Base-by-base conservation (phyloP, 1,140 invertebrate species). In the Harpegnathos saltator region DNA sequence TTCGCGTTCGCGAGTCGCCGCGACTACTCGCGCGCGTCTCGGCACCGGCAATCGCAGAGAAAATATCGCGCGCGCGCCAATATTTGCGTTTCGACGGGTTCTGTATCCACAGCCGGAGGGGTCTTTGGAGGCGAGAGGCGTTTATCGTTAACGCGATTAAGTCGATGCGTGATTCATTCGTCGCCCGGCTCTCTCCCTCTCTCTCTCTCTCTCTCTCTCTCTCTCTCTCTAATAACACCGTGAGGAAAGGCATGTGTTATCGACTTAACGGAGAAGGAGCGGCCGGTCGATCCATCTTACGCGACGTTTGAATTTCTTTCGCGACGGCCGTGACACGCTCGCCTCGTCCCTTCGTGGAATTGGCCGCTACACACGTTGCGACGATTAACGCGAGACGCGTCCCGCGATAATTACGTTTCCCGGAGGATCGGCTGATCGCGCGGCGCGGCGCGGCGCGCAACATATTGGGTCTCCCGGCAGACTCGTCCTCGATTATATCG, bases 71-170 rank as follows among this genome's bases (percentile, higher is more conserved):
- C 56, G 38, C 52, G 24, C 12, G 63, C 52, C 71, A 87, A 88
- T 88, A 87, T 88, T 88, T 88, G 38, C 69, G 61, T 56, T 63
- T 44, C 38, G 38, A 66, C 77, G 50, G 59, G 15, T n/a, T n/a
- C 63, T 22, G 44, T 62, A 78, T 85, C 77, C 80, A 44, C 83
- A 59, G 68, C 63, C n/a, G 12, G 65, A 80, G 52, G 83, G 24
- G 7, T 48, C 38, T 15, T 33, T 63, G 24, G 24, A 50, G 26
- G 52, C 63, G 24, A 62, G 24, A 62, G 26, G 14, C 66, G 61
- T 80, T 85, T 82, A 73, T 81, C 74, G 71, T 68, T 84, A 88
- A 89, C 63, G 73, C 84, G 81, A 89, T 86, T 89, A 85, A 81
- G 44, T 65, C 29, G 81, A 63, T 85, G 63, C 85, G 71, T 87